phyloP scores from a whole-genome alignment of 2,113 vertebrate species.

The Murina feae region DNA sequence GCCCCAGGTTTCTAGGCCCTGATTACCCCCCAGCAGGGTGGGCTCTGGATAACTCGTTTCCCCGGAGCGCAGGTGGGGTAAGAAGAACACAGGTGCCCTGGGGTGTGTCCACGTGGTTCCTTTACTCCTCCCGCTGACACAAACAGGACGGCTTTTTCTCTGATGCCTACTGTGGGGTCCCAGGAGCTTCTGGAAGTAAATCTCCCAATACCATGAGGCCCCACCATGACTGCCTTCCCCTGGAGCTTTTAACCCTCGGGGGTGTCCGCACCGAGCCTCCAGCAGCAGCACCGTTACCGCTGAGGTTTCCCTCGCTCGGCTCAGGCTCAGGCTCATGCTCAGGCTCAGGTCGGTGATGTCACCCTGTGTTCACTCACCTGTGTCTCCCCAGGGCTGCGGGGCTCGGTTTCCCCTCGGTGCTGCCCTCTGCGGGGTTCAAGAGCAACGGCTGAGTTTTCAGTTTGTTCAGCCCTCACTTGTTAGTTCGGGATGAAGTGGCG shows the following conservation, averaged over 20 bases:
- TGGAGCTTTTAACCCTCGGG: background rate
- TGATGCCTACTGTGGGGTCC: background rate
- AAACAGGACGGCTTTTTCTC: background rate
- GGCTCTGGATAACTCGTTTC: background rate
- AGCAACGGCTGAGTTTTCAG: background rate
- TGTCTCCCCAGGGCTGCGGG: too few species aligned
- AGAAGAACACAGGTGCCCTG: background rate
- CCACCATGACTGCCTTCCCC: background rate
- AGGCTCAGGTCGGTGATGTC: background rate
- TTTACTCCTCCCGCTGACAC: background rate
- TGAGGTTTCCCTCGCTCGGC: background rate
- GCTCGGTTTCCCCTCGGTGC: background rate
- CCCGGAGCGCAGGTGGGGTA: background rate
- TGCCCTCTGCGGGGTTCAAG: too few species aligned
- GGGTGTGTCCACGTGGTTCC: background rate
- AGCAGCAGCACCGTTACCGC: background rate
- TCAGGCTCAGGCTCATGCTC: too few species aligned
- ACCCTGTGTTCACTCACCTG: background rate
- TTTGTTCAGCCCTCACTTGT: background rate
- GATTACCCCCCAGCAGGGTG: too few species aligned
- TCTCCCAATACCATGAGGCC: fast-evolving
- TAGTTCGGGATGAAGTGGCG: background rate
- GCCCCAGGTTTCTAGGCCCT: too few species aligned
- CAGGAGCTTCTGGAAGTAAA: background rate
- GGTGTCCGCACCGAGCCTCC: fast-evolving